Percentiles rank a stretch among this genome's conserved stretches.
phyloP scores from a whole-genome alignment of 2,113 vertebrate genomes.

The Rattus norvegicus region DNA sequence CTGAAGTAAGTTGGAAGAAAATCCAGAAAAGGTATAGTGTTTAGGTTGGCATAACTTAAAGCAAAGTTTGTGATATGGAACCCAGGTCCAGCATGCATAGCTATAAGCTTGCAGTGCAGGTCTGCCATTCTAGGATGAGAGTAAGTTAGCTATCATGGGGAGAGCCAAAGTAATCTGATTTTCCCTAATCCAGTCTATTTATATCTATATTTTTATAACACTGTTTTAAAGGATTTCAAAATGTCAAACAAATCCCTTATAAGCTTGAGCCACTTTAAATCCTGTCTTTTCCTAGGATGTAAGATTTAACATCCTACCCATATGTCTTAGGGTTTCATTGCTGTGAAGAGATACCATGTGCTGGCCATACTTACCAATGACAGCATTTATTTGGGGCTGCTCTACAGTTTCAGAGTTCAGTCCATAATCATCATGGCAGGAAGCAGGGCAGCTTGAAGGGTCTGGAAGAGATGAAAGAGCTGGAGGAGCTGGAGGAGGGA shows the following conservation, averaged over 20 bases:
- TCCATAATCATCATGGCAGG: too few species aligned
- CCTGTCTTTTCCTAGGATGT: not conserved
- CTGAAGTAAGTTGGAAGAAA: not conserved
- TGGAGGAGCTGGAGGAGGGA: too few species aligned
- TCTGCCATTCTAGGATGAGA: not conserved
- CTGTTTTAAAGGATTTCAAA: not conserved
- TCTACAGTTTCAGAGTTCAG: too few species aligned
- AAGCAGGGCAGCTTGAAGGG: too few species aligned
- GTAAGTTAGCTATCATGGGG: not conserved
- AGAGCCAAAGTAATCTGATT: not conserved
- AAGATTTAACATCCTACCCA: not conserved
- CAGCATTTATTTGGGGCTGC: too few species aligned
- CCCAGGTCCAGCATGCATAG: not conserved
- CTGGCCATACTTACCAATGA: too few species aligned
- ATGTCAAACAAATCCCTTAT: not conserved
- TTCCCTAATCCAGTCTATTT: not conserved
- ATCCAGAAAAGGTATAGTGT: not conserved
- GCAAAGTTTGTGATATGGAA: not conserved
- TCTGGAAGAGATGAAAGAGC: too few species aligned
- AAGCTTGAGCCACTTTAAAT: not conserved
- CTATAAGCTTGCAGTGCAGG: not conserved
- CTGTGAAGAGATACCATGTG: too few species aligned
- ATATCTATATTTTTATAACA: not conserved
- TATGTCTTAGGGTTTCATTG: not conserved
- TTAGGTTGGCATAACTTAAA: not conserved